Conservation (phyloP, 1,140 invertebrate genomes). For the Orussus abietinus region DNA sequence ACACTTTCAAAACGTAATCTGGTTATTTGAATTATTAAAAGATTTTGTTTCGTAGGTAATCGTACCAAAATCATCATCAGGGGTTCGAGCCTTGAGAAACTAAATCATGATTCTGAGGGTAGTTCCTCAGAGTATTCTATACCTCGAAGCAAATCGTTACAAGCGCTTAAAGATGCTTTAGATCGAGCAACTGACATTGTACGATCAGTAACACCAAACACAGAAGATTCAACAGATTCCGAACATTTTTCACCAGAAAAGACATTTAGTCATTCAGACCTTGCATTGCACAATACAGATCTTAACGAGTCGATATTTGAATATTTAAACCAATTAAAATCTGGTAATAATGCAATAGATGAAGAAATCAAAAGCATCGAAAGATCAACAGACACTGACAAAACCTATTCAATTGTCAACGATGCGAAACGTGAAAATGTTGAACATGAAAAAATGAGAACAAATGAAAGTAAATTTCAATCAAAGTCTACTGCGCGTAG, state of each 20-base stretch:
- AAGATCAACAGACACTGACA: constrained; percentile 4
- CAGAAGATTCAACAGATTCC: constrained; percentile 8
- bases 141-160: constrained; percentile 17
- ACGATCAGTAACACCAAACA: constrained; percentile 17
- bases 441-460: no score
- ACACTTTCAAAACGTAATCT: no score
- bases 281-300: constrained; percentile 11
- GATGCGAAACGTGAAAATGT: no score
- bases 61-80: no score
- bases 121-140: constrained; percentile 2
- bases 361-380: constrained; percentile 27
- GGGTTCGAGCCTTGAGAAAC: no score
- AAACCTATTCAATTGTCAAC: no score
- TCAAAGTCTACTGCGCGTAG: no score
- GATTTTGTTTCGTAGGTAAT: no score
- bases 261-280: not conserved
- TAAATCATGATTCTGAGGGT: no score
- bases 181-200: constrained; percentile 36
- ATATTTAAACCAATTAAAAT: constrained; percentile 17
- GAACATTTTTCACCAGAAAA: constrained; percentile 1
- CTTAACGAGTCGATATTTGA: constrained; percentile 23
- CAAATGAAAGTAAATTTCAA: no score
- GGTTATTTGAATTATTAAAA: no score
- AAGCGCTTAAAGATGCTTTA: constrained; percentile 30
- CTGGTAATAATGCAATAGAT: constrained; percentile 6